Evolutionary conservation across 1,140 invertebrate genomes (phyloP), one percentile per base, ranked within the genome.

Genomic region (Colletes gigas): DNA sequence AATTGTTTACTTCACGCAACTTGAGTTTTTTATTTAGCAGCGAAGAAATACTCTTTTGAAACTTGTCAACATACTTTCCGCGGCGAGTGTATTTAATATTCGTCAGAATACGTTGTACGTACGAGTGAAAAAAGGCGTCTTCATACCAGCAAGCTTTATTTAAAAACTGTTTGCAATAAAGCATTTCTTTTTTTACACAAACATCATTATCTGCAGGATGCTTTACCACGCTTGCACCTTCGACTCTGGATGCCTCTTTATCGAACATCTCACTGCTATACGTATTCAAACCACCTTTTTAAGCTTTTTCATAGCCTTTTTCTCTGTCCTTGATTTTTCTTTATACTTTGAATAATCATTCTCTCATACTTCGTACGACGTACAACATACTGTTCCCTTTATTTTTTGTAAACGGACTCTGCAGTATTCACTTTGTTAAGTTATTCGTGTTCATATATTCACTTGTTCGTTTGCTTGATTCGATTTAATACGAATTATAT

Each of bases 401-500:
- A 6, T 15, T 54, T 44, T 47, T 30, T 2, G 17, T 39, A 72
- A 44, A 72, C 41, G 59, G 21, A 30, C 57, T 12, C 5, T 44
- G 0, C 21, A 9, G 8, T 21, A 41, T 15, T 21, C 41, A 19
- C 8, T 12, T 15, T n/a, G 55, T 21, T 39, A 39, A 39, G 15
- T 54, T 54, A 12, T 12, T 4, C 15, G 10, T 19, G 14, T 19
- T 69, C 15, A 6, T 30, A 39, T 50, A 12, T 47, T 39, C 67
- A 7, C 21, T 17, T 10, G 2, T 4, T 54, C n/a, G 4, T 17
- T 0, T 8, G 6, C 1, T 39, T 0, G 1, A 1, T 5, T 15
- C 12, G 2, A 15, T 19, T 59, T 19, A 14, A 30, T 41, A 17
- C 17, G 52, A 54, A 54, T 54, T 54, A 17, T 54, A 54, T 12